Conservation (phyloP, 2,888 invertebrate species). For the Laspeyria flexula region DNA sequence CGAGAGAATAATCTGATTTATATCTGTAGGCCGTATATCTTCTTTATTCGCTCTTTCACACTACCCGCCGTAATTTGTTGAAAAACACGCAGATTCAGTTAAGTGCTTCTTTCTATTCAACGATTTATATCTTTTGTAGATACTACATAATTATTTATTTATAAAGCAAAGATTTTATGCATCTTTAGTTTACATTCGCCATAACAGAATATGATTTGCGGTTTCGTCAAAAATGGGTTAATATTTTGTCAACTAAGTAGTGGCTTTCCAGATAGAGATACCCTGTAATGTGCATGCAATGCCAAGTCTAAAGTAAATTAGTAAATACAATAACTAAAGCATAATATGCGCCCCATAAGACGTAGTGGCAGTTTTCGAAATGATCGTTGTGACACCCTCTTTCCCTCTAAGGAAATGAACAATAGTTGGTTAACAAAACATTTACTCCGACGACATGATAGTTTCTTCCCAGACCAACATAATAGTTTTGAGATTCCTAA, state of each 20-base stretch:
- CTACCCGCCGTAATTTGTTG: slow-evolving; percentile 63
- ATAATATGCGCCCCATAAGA: not conserved
- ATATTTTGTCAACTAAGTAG: no score
- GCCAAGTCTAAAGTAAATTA: not conserved
- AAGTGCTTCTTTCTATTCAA: slow-evolving; percentile 55
- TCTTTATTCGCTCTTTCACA: slow-evolving; percentile 60
- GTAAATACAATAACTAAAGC: not conserved
- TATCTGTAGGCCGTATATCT: slow-evolving; percentile 65
- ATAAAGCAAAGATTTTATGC: not conserved
- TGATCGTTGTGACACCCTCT: slow-evolving; percentile 20
- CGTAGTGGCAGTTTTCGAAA: slow-evolving; percentile 18
- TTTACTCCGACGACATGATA: slow-evolving; percentile 1
- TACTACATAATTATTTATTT: slow-evolving; percentile 19
- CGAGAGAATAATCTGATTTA: slow-evolving; percentile 74
- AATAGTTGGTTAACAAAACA: slow-evolving; percentile 19
- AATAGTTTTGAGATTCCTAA: slow-evolving; percentile 1
- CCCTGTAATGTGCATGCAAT: no score
- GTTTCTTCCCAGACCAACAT: not conserved
- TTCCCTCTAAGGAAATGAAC: slow-evolving; percentile 10
- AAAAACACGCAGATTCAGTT: slow-evolving; percentile 63
- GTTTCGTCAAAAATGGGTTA: no score
- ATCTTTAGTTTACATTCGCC: no score
- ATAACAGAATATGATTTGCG: no score
- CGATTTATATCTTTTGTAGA: slow-evolving; percentile 36
- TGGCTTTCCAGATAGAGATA: no score